Evolutionary conservation across 1,140 invertebrate genomes (phyloP), one percentile per base, ranked within the genome.

Genomic region (Gonatopus flavifemur): DNA sequence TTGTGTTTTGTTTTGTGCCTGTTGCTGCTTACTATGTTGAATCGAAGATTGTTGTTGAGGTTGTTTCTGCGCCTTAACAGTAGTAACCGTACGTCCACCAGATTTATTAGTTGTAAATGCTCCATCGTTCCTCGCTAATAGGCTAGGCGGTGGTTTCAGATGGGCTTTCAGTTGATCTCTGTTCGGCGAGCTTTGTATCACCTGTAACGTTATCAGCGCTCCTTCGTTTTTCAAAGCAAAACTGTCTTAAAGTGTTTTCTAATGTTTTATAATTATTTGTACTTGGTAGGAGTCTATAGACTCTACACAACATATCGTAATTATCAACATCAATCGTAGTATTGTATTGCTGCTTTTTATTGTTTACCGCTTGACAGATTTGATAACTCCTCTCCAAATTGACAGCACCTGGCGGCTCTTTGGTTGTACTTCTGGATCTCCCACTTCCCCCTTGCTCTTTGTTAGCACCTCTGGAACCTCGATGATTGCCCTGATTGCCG

Each of bases 331-430:
- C 36, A 37, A 37, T 5, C 35, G 3, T 8, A 3, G 12, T 18
- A 33, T 16, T 19, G 15, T 37, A 38, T 25, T 37, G 9, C n/a
- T n/a, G n/a, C n/a, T n/a, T n/a, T 33, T 33, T 15, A 24, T 30
- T 40, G 36, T 12, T 62, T 57, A 95, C 93, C 30, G 91, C 92
- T 76, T 96, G 92, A 75, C 94, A 96, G 61, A 98, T 98, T 76
- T 96, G 93, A 70, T 96, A 94, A 62, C 94, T 96, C 22, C 94
- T 81, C 70, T 96, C 93, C 10, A 96, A 77, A 76, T 96, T 96
- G 6, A 96, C 90, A 18, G 88, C 88, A 3, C 91, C 91, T 0
- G 91, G 90, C 4, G 90, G 91, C 48, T 90, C 84, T 74, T 89
- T 90, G 33, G 81, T 85, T 20, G 81, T 82, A 30, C 79, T 80